Conservation (phyloP, 35 echinoderm and acorn worm genomes). For the Stichopus chloronotus region DNA sequence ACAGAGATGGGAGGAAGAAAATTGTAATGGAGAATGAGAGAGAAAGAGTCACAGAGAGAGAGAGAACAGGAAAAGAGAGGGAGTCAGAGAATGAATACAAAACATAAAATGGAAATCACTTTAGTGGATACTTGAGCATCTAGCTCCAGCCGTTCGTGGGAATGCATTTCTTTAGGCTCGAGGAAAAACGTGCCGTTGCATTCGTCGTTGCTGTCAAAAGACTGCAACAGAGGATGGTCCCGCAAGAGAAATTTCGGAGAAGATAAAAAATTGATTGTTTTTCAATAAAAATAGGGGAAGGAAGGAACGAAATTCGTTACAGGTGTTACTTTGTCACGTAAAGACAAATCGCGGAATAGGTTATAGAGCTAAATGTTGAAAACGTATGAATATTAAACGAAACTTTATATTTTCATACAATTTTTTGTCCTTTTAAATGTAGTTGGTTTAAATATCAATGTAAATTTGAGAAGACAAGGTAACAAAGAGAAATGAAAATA, state of each 20-base stretch:
- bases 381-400: no score
- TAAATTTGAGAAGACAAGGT: no score
- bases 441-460: no score
- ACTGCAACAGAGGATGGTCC: neutral
- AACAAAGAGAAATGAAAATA: no score
- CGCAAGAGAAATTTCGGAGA: neutral
- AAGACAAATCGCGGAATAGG: no score
- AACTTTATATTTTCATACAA: no score
- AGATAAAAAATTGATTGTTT: slow-evolving; percentile 23
- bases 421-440: no score
- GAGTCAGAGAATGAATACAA: no score
- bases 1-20: slow-evolving; percentile 4
- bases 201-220: neutral
- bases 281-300: neutral
- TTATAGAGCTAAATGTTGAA: no score
- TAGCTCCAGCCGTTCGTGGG: slow-evolving; percentile 17
- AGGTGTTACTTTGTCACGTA: slow-evolving; percentile 4
- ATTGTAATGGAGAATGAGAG: neutral
- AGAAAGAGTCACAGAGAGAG: neutral
- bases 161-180: slow-evolving; percentile 15
- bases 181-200: neutral
- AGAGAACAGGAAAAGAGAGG: neutral
- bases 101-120: neutral
- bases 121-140: slow-evolving; percentile 14
- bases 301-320: neutral